These are phyloP conservation scores for Struthidea cinerea DNA, from an alignment of 2,113 vertebrate species.

Conservation along the genomic window DNA sequence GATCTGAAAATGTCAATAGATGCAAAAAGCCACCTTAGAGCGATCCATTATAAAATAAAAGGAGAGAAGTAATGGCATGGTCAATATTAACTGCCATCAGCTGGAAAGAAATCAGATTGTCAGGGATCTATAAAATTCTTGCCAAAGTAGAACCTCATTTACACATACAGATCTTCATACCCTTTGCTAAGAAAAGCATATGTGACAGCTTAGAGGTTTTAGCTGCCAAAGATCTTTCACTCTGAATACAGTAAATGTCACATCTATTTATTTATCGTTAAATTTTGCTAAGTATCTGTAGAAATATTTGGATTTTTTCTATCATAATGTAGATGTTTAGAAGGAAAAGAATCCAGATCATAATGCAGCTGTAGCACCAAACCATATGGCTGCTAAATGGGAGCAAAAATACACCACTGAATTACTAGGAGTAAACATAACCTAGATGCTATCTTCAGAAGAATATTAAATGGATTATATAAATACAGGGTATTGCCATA, in stretches of 20 bases:
- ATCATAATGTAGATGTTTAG: constrained; percentile 60
- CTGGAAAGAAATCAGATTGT: constrained; percentile 72
- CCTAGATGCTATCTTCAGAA: constrained; percentile 34
- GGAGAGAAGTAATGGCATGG: constrained; percentile 62
- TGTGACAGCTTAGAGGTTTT: constrained; percentile 78
- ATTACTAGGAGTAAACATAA: constrained; percentile 57
- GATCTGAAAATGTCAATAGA: constrained; percentile 69
- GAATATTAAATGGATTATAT: constrained; percentile 53
- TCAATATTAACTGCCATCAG: constrained; percentile 75
- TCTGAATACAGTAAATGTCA: constrained; percentile 80
- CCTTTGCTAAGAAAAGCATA: constrained; percentile 77
- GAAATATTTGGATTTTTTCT: constrained; percentile 72
- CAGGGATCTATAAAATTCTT: constrained; percentile 74
- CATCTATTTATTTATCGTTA: constrained; percentile 80
- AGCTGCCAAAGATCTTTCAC: constrained; percentile 82
- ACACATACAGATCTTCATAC: constrained; percentile 77
- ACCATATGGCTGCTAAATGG: constrained; percentile 56
- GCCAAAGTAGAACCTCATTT: constrained; percentile 79
- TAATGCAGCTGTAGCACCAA: constrained; percentile 65
- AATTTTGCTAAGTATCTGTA: constrained; percentile 75
- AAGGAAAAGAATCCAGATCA: constrained; percentile 61
- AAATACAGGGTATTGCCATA: constrained; percentile 29
- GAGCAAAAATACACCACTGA: constrained; percentile 37
- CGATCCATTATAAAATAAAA: constrained; percentile 58
- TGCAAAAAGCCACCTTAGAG: constrained; percentile 61